phyloP scores from a whole-genome alignment of 2,888 invertebrate species.

The Orthosia cruda region DNA sequence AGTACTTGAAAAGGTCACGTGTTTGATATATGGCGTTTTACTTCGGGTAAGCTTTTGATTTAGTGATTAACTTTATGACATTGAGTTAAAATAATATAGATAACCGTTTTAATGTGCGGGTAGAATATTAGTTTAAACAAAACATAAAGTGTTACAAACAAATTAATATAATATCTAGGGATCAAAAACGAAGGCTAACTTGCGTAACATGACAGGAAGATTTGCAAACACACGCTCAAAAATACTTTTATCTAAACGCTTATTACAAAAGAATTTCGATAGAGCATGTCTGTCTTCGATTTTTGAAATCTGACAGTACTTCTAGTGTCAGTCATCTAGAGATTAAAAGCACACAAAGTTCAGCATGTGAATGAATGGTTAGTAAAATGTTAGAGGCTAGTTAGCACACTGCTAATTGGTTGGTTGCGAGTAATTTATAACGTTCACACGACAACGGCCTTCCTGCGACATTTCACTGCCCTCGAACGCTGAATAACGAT shows the following conservation, averaged over 20 bases:
- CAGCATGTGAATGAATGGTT: conserved; percentile 39
- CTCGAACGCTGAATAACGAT: conserved; percentile 48
- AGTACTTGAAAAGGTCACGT: conserved; percentile 62
- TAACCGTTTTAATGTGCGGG: conserved; percentile 17
- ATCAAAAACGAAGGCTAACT: conserved; percentile 39
- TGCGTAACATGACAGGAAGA: conserved; percentile 39
- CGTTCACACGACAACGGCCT: conserved; percentile 52
- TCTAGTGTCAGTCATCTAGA: conserved; percentile 43
- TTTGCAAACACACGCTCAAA: conserved; percentile 40
- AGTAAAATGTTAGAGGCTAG: conserved; percentile 21
- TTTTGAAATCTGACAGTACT: conserved; percentile 29
- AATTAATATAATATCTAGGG: conserved; percentile 29
- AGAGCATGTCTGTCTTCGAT: conserved; percentile 39
- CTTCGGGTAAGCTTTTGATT: conserved; percentile 37
- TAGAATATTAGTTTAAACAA: conserved; percentile 9
- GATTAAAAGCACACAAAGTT: conserved; percentile 45
- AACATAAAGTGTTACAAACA: conserved; percentile 7
- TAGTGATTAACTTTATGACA: conserved; percentile 40
- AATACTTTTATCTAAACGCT: conserved; percentile 38
- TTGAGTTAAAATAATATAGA: conserved; percentile 28
- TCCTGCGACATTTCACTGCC: conserved; percentile 66
- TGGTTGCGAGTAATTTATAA: conserved; percentile 46
- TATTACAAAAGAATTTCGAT: conserved; percentile 58
- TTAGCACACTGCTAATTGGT: conserved; percentile 59
- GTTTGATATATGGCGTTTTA: conserved; percentile 61